Evolutionary conservation across 2,888 invertebrate species (phyloP), one percentile per base, ranked within the genome.

Genomic region (Nemoura dubitans): DNA sequence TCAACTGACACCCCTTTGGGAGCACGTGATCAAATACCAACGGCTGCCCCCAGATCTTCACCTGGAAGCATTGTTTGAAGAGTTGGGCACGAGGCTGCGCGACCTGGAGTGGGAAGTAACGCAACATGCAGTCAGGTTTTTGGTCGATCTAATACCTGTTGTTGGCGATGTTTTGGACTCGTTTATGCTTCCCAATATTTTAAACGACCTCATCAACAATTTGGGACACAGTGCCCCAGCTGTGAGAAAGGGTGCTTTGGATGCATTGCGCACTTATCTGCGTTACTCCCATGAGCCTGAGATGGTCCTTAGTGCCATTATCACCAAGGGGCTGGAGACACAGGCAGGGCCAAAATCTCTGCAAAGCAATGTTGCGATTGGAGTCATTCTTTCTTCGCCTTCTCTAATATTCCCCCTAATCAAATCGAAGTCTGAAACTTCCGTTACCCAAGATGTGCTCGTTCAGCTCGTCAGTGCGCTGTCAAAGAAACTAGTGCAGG

Each of bases 91-190:
- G 89, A 94, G 96, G 85, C 92, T 97, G 82, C 93, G 94, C 76
- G 96, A 96, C 90, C 96, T 96, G 0, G 97, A 97, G 91, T 96
- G 96, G 95, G 96, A 96, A 91, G 96, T 97, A 59, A 94, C 97
- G 14, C 95, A 96, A 88, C 96, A 97, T 91, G 96, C 97, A 30
- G 92, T 97, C 6, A 92, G 96, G 85, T 96, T 97, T 10, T 93
- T 97, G 76, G 94, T 95, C 36, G 97, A 97, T 91, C 94, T 97
- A 0, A 92, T 97, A 83, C 96, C 96, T 2, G 94, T 96, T 77
- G 93, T 96, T 88, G 90, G 90, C 29, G 93, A 94, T 85, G 94
- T 94, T 86, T 93, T 97, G 25, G 95, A 97, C 89, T 93, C 93
- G 87, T 94, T 95, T 87, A 95, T 96, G 92, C 89, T 89, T 3